Conservation (phyloP, 2,888 invertebrate genomes). For the Tipula vernalis region DNA sequence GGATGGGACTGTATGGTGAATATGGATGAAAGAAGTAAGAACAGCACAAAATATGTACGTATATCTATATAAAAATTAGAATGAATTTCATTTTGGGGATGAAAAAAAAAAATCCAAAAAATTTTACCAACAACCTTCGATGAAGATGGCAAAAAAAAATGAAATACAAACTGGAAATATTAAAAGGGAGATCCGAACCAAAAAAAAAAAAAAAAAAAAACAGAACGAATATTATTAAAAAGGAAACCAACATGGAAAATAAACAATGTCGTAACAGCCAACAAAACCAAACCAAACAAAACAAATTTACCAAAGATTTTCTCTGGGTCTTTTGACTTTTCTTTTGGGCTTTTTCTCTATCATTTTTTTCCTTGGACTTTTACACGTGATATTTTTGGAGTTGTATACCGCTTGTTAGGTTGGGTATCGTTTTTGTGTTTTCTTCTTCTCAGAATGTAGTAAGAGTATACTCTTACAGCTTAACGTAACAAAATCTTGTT, state of each 20-base stretch:
- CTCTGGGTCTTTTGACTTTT: not conserved
- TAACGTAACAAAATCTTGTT: not conserved
- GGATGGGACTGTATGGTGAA: slow-evolving; percentile 11
- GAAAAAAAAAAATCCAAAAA: not conserved
- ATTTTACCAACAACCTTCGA: not conserved
- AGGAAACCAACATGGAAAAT: not conserved
- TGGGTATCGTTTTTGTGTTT: not conserved
- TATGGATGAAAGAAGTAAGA: slow-evolving; percentile 6
- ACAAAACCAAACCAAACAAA: not conserved
- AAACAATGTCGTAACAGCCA: not conserved
- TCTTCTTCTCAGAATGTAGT: not conserved
- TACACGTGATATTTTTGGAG: not conserved
- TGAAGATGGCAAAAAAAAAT: not conserved
- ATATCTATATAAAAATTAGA: not conserved
- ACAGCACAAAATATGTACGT: not conserved
- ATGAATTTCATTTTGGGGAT: not conserved
- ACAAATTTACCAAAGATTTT: not conserved
- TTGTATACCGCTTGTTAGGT: not conserved
- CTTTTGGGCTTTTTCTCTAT: not conserved
- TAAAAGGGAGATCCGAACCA: not conserved
- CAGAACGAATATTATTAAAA: not conserved
- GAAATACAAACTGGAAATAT: not conserved
- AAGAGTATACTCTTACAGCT: not conserved
- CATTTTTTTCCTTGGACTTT: not conserved
- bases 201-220: not conserved